phyloP scores from a whole-genome alignment of 2,113 vertebrate species.

The Salvelinus namaycush region DNA sequence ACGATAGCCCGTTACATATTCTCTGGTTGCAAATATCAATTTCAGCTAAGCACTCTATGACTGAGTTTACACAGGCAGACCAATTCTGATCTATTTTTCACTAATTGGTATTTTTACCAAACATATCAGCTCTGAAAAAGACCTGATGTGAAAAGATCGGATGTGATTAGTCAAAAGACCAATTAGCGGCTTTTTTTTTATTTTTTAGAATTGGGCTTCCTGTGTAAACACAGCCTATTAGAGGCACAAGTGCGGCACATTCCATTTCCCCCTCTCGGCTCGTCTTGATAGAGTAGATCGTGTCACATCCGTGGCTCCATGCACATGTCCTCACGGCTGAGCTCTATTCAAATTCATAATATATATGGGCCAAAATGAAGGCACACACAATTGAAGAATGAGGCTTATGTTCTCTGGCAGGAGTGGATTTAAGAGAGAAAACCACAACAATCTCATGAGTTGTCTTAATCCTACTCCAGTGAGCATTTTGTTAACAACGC shows the following conservation, averaged over 20 bases:
- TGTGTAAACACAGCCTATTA: conserved; percentile 18
- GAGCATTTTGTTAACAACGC: background rate
- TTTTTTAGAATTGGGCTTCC: no score
- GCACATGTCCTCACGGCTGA: conserved; percentile 45
- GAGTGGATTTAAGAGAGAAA: conserved; percentile 41
- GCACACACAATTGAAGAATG: conserved; percentile 25
- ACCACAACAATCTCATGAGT: conserved; percentile 2
- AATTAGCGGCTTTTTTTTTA: no score
- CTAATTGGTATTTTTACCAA: no score
- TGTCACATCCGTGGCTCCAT: conserved; percentile 48
- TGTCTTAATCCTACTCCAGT: background rate
- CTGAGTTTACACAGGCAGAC: no score
- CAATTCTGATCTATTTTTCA: no score
- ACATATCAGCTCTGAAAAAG: no score
- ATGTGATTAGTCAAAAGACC: no score
- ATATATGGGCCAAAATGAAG: conserved; percentile 49
- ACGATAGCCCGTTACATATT: conserved; percentile 20
- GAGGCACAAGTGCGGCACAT: conserved; percentile 42
- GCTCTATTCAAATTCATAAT: conserved; percentile 65
- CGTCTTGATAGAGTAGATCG: conserved; percentile 43
- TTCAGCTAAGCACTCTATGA: conserved; percentile 31
- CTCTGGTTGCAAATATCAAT: conserved; percentile 32
- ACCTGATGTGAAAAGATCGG: no score
- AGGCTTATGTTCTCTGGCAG: conserved; percentile 36
- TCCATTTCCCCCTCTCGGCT: conserved; percentile 34